Percentiles rank a stretch among this genome's conserved stretches.
Evolutionary conservation across 2,888 invertebrate genomes (phyloP).

Genomic region (Andrena bicolor): DNA sequence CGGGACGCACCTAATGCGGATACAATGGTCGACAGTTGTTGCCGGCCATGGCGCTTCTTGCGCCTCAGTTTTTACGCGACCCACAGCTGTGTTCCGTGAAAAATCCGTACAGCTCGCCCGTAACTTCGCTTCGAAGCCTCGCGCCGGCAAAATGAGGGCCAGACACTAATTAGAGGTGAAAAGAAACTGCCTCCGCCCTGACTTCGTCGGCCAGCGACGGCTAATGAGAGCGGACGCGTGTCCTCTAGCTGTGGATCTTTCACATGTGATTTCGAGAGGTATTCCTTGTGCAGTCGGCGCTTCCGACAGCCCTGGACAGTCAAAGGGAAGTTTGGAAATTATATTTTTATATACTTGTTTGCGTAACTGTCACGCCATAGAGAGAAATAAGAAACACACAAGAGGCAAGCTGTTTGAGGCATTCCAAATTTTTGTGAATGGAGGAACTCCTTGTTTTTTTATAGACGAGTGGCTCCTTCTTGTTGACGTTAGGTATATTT

Average conservation of each 20-base stretch:
- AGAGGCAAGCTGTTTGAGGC: no score
- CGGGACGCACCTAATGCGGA: slow-evolving; percentile 75
- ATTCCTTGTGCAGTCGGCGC: not conserved
- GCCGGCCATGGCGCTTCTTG: slow-evolving; percentile 66
- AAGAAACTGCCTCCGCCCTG: slow-evolving; percentile 32
- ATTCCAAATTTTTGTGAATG: no score
- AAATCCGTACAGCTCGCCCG: slow-evolving; percentile 35
- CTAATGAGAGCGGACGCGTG: slow-evolving; percentile 44
- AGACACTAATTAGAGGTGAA: slow-evolving; percentile 42
- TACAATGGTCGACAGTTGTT: slow-evolving; percentile 80
- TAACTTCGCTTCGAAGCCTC: slow-evolving; percentile 26
- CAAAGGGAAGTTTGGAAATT: no score
- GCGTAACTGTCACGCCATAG: no score
- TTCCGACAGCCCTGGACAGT: no score
- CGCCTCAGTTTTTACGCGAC: slow-evolving; percentile 51
- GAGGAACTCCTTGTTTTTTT: no score
- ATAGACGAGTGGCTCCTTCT: no score
- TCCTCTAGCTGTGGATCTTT: slow-evolving; percentile 7
- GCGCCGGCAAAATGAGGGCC: slow-evolving; percentile 2
- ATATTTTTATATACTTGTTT: no score
- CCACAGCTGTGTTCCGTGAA: slow-evolving; percentile 49
- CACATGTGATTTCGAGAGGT: slow-evolving; percentile 20
- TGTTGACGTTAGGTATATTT: no score
- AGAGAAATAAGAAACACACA: no score
- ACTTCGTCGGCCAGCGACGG: not conserved